Conservation (phyloP, 2,797 vertebrate species). For the Falco naumanni region DNA sequence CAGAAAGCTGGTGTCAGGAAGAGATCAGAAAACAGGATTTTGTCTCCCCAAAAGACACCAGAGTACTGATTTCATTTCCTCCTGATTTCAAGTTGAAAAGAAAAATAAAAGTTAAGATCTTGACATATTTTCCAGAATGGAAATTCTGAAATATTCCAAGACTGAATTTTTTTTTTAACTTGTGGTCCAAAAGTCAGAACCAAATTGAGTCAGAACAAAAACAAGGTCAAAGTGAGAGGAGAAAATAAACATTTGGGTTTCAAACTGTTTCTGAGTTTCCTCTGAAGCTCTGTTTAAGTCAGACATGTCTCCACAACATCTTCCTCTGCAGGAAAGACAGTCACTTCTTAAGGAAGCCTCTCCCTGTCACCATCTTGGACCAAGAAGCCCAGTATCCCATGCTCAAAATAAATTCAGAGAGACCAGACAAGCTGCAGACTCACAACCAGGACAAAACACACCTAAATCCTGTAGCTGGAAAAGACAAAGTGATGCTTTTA, state of each 20-base stretch:
- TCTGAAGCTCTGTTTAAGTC: neutral
- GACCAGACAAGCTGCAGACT: neutral
- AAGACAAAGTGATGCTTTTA: neutral
- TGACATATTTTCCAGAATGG: neutral
- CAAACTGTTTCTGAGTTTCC: neutral
- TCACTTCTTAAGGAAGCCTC: neutral
- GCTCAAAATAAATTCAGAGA: neutral
- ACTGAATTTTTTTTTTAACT: neutral
- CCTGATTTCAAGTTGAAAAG: neutral
- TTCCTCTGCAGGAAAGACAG: neutral
- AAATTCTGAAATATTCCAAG: neutral
- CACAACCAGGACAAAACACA: neutral
- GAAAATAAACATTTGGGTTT: neutral
- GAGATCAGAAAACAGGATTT: neutral
- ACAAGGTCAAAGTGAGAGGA: neutral
- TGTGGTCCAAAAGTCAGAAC: neutral
- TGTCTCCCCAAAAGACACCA: neutral
- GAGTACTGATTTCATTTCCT: neutral
- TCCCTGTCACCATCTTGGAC: neutral
- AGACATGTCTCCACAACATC: neutral
- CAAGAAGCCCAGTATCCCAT: neutral
- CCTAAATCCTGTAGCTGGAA: neutral
- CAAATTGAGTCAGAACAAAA: neutral
- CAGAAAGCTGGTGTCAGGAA: neutral
- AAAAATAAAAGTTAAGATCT: neutral